phyloP scores from a whole-genome alignment of 2,113 vertebrate genomes.

The Sinocyclocheilus anophthalmus region DNA sequence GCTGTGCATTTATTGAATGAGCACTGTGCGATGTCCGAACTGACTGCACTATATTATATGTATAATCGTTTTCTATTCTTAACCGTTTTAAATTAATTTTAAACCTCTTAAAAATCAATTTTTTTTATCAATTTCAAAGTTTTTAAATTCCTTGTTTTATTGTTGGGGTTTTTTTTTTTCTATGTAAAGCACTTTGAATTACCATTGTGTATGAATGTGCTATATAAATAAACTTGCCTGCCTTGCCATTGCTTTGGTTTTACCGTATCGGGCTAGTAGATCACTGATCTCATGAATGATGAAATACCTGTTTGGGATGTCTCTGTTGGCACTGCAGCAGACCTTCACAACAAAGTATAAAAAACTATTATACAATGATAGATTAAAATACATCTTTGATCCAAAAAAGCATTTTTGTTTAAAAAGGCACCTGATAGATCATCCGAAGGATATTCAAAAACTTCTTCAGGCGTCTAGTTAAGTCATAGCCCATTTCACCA shows the following conservation, averaged over 20 bases:
- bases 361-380: background rate
- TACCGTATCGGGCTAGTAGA: constrained; percentile 42
- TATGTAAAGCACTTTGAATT: no score
- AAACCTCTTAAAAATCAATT: no score
- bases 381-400: background rate
- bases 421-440: constrained; percentile 49
- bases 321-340: constrained; percentile 22
- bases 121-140: no score
- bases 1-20: no score
- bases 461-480: background rate
- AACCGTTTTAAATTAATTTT: no score
- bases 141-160: no score
- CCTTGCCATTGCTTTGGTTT: constrained; percentile 33
- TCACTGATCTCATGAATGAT: constrained; percentile 50
- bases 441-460: constrained; percentile 40
- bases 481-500: background rate
- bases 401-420: background rate
- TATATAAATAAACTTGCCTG: no score
- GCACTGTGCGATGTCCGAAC: no score
- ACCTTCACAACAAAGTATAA: constrained; percentile 45
- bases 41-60: no score
- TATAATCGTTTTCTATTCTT: no score
- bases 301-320: constrained; percentile 43
- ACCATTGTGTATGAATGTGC: no score
- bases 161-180: no score